A percentile compares a stretch with the other conserved stretches of the same genome.
Conservation (phyloP, 2,797 vertebrate genomes). For the Pangasius djambal region DNA sequence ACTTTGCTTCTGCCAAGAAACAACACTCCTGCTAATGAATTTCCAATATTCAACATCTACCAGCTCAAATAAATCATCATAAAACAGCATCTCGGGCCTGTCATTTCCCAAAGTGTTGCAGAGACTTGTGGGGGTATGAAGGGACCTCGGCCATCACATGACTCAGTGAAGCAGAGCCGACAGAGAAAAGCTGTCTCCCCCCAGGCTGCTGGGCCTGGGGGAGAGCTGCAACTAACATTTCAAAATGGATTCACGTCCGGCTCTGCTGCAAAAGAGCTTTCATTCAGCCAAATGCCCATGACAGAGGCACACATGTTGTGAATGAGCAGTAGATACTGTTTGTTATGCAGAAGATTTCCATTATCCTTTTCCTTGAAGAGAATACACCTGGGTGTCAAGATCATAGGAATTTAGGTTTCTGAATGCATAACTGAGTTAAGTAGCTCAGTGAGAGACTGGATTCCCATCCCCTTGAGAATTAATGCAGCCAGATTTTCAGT, state of each 20-base stretch:
- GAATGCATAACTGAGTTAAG: conserved; percentile 19
- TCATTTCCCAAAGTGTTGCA: conserved; percentile 79
- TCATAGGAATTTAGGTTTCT: conserved; percentile 17
- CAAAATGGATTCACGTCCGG: conserved; percentile 24
- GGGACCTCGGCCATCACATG: conserved; percentile 80
- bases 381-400: conserved; percentile 9
- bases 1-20: conserved; percentile 56
- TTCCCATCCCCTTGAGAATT: conserved; percentile 16
- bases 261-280: conserved; percentile 23
- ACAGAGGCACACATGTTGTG: not conserved
- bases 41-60: conserved; percentile 79
- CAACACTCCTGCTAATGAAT: conserved; percentile 77
- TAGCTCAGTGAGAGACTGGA: conserved; percentile 10
- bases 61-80: conserved; percentile 82
- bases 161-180: conserved; percentile 81
- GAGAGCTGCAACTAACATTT: conserved; percentile 60
- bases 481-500: not conserved
- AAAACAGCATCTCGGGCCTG: conserved; percentile 80
- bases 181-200: conserved; percentile 60
- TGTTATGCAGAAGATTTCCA: conserved; percentile 23
- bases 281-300: conserved; percentile 26
- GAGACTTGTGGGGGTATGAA: conserved; percentile 75
- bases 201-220: conserved; percentile 69
- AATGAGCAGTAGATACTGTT: conserved; percentile 9
- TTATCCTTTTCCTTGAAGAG: conserved; percentile 1